Evolutionary conservation across 2,113 vertebrate genomes (phyloP).

Genomic region (Sylvietta virens): DNA sequence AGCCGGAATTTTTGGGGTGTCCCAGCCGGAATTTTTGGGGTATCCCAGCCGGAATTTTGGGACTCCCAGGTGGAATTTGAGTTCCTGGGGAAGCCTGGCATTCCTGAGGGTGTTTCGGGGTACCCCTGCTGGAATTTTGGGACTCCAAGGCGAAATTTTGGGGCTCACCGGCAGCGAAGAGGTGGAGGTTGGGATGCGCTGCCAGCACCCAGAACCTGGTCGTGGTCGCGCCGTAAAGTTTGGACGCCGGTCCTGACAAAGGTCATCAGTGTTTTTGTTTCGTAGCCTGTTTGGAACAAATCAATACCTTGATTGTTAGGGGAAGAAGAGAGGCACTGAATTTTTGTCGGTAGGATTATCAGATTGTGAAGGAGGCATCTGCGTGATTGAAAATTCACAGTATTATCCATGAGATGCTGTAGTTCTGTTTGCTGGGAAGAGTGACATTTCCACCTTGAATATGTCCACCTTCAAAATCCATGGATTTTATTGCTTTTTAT

Average conservation of each 20-base stretch:
- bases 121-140: neutral
- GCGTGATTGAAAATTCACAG: neutral
- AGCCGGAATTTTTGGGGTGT: no score
- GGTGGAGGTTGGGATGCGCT: neutral
- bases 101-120: neutral
- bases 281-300: fast-evolving
- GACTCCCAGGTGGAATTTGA: no score
- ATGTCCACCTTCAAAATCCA: neutral
- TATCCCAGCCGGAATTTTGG: neutral
- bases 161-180: neutral
- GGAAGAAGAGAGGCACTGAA: neutral
- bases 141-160: neutral
- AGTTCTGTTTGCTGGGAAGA: neutral
- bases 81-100: no score
- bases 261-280: neutral
- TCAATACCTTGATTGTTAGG: fast-evolving
- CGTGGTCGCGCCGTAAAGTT: neutral
- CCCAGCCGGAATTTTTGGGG: neutral
- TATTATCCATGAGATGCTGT: neutral
- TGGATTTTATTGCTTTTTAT: neutral
- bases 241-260: neutral
- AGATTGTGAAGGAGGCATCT: neutral
- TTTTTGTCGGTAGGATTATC: neutral
- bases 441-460: neutral
- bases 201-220: neutral